These are phyloP conservation scores for Melanerpes aurifrons DNA, from an alignment of 2,113 vertebrate species.

Conservation along the genomic window DNA sequence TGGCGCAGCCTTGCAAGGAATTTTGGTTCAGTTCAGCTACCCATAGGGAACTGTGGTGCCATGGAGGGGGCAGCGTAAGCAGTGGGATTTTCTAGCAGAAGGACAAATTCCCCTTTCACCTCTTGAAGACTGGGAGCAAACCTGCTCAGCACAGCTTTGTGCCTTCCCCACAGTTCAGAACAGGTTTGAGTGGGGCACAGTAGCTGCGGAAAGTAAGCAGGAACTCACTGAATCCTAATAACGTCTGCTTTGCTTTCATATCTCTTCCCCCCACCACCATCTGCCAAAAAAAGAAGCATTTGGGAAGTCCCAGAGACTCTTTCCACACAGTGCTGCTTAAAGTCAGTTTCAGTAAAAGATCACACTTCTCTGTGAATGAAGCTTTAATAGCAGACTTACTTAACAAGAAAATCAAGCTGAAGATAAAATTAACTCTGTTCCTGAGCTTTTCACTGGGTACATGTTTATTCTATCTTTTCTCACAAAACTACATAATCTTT, in stretches of 20 bases:
- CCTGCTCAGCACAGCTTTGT: accelerated
- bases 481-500: neutral
- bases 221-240: neutral
- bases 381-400: neutral
- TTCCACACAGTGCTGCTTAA: neutral
- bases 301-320: neutral
- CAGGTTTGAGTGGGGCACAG: neutral
- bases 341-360: neutral
- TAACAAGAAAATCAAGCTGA: neutral
- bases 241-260: neutral
- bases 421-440: neutral
- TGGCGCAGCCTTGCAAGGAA: neutral
- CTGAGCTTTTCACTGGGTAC: neutral
- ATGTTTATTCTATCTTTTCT: neutral
- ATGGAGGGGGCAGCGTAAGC: neutral
- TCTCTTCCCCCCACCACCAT: neutral
- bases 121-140: neutral
- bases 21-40: neutral
- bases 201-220: neutral
- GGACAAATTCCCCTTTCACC: neutral
- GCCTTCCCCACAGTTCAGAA: neutral
- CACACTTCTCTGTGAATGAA: neutral
- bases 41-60: neutral
- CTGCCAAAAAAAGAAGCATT: neutral
- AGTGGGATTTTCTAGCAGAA: neutral